A percentile compares a stretch with the other conserved stretches of the same genome.
phyloP scores from a whole-genome alignment of 2,113 vertebrate genomes.

The Cyrtonyx montezumae region DNA sequence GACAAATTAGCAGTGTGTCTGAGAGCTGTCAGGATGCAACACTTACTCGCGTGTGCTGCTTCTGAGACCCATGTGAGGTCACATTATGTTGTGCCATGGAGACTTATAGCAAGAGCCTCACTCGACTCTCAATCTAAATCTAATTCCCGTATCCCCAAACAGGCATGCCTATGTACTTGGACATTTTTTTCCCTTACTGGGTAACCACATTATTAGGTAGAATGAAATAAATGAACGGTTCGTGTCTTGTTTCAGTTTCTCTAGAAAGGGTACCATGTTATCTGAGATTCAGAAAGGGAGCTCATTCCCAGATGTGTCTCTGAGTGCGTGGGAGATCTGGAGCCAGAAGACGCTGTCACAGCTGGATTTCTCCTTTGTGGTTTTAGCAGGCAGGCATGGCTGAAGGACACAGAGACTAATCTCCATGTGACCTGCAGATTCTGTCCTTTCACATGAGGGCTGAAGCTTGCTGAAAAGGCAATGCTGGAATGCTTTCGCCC shows the following conservation, averaged over 20 bases:
- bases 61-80: neutral
- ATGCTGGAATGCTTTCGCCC: conserved; percentile 44
- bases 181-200: neutral
- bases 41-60: neutral
- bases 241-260: neutral
- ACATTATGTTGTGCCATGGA: neutral
- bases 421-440: conserved; percentile 47
- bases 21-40: neutral
- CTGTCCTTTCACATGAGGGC: conserved; percentile 44
- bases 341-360: neutral
- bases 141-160: rapidly evolving
- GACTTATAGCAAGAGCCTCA: neutral
- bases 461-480: conserved; percentile 62
- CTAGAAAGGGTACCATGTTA: neutral
- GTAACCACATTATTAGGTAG: neutral
- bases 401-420: conserved; percentile 17
- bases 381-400: conserved; percentile 57
- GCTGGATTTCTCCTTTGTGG: conserved; percentile 16
- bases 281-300: neutral
- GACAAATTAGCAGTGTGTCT: neutral
- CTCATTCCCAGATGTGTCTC: neutral
- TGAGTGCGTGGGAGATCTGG: neutral
- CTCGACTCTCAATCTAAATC: neutral
- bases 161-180: neutral
- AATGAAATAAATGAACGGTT: neutral